These are phyloP conservation scores for Hapalemur alaotrensis DNA, from an alignment of 2,797 vertebrate genomes.

Conservation along the genomic window DNA sequence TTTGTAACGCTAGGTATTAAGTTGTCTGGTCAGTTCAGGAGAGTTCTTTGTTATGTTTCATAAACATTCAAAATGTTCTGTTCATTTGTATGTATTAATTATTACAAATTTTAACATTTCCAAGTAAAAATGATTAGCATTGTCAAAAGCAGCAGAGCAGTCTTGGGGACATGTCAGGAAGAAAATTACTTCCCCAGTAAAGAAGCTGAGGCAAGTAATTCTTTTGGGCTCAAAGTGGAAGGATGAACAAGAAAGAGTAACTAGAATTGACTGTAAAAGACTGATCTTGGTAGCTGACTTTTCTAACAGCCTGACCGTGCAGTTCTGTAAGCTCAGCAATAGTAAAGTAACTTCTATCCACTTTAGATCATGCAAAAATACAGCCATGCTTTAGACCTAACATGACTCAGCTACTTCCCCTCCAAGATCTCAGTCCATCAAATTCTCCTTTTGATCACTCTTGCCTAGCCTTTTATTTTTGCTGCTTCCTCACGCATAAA, in stretches of 20 bases:
- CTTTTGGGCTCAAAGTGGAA: background rate
- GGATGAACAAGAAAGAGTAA: background rate
- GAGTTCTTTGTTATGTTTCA: background rate
- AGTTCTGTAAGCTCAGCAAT: background rate
- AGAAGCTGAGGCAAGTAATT: background rate
- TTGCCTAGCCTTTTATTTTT: conserved; percentile 8
- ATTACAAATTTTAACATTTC: background rate
- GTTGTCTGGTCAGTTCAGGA: background rate
- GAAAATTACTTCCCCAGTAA: background rate
- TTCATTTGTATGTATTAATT: background rate
- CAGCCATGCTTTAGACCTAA: background rate
- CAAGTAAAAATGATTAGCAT: background rate
- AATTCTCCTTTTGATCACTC: conserved; percentile 5
- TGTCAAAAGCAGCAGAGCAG: background rate
- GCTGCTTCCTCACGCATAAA: background rate
- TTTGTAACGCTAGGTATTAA: background rate
- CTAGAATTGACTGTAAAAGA: background rate
- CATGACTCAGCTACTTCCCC: background rate
- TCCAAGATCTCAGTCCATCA: background rate
- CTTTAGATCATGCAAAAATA: background rate
- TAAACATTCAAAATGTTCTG: background rate
- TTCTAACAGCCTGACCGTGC: background rate
- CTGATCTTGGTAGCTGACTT: background rate
- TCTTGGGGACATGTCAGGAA: background rate
- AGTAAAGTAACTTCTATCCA: background rate